Evolutionary conservation across 2,888 invertebrate species (phyloP).

Genomic region (Phrixothrix hirtus): DNA sequence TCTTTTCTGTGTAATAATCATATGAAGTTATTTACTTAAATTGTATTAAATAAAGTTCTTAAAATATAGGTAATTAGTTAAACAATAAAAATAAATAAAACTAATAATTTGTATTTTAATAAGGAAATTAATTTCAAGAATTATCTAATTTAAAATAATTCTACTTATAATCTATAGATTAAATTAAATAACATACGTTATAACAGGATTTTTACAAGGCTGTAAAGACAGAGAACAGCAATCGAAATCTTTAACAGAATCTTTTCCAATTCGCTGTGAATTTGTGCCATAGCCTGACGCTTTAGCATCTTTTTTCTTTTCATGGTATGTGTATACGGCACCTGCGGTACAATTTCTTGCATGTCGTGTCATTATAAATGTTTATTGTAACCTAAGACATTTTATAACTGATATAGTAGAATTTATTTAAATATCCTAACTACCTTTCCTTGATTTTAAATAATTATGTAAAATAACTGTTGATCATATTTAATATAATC

Average conservation of each 20-base stretch:
- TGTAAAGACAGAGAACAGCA: slow-evolving; percentile 96
- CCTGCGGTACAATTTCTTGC: slow-evolving; percentile 98
- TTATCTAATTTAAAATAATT: too few relatives aligned
- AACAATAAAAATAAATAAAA: too few relatives aligned
- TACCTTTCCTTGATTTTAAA: not conserved
- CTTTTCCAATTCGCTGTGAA: slow-evolving; percentile 86
- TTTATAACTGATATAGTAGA: not conserved
- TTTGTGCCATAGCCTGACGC: slow-evolving; percentile 93
- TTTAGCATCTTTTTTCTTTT: slow-evolving; percentile 93
- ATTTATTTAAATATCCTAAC: not conserved
- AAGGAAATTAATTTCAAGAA: too few relatives aligned
- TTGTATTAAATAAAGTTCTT: too few relatives aligned
- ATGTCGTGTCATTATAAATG: slow-evolving; percentile 81
- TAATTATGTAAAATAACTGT: not conserved
- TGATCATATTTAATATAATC: not conserved
- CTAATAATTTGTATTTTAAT: too few relatives aligned
- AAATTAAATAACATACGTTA: slow-evolving; percentile 66
- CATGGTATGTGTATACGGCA: slow-evolving; percentile 97
- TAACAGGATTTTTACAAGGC: slow-evolving; percentile 91
- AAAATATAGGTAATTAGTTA: too few relatives aligned
- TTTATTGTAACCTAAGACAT: too few relatives aligned
- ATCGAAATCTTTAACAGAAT: slow-evolving; percentile 94
- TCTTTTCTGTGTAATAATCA: too few relatives aligned
- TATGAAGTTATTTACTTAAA: too few relatives aligned
- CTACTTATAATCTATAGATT: too few relatives aligned